Percentiles rank a stretch among this genome's conserved stretches.
Conservation (phyloP, 2,888 invertebrate species). For the Nasonia oneida region DNA sequence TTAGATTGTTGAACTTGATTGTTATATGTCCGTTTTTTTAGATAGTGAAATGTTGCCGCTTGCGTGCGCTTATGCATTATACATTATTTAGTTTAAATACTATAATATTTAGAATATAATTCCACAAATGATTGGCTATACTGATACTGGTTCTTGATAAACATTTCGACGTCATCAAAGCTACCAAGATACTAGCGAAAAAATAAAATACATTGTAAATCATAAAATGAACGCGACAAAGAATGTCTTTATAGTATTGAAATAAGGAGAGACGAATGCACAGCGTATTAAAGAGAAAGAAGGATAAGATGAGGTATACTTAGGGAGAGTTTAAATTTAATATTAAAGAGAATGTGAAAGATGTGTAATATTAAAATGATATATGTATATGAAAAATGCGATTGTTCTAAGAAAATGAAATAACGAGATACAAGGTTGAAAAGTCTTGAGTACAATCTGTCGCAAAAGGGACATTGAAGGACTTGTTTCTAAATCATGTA, state of each 20-base stretch:
- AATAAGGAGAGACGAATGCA: constrained; percentile 32
- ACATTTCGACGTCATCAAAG: constrained; percentile 35
- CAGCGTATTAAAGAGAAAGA: constrained; percentile 12
- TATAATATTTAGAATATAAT: background rate
- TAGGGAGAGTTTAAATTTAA: constrained; percentile 52
- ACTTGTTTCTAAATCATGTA: constrained; percentile 50
- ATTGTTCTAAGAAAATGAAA: constrained; percentile 57
- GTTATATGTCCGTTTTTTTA: background rate
- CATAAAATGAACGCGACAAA: constrained; percentile 21
- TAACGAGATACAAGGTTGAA: constrained; percentile 20
- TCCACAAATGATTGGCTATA: background rate
- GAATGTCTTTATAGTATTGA: constrained; percentile 35
- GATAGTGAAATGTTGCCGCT: background rate
- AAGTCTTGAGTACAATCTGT: constrained; percentile 42
- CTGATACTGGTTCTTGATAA: constrained; percentile 32
- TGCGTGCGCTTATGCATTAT: background rate
- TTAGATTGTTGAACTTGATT: background rate
- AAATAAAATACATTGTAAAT: constrained; percentile 41
- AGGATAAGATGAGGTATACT: constrained; percentile 27
- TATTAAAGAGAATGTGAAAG: constrained; percentile 58
- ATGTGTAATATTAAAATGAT: constrained; percentile 63
- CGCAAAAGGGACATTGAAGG: constrained; percentile 32
- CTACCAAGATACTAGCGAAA: background rate
- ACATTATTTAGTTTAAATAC: constrained; percentile 4
- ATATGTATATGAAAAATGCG: constrained; percentile 61